Base-by-base conservation (phyloP, 2,888 invertebrate species). In the Hydriomena furcata region DNA sequence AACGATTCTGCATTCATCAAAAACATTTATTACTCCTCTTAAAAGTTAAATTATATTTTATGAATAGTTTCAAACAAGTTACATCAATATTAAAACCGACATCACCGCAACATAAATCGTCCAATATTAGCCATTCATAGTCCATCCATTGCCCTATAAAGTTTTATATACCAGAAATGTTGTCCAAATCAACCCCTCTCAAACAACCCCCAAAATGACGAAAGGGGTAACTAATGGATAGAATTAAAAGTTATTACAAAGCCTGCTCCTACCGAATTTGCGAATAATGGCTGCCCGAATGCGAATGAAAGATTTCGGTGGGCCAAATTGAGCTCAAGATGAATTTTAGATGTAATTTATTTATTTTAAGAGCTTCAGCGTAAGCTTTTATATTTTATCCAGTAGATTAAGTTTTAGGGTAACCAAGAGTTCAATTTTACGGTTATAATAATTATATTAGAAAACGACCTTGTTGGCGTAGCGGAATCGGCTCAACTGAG, bases 171-270 rank as follows among this genome's bases (percentile, higher is more conserved):
- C 32, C 37, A 44, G 32, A 23, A 28, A 38, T 44, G 43, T 48
- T 44, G 43, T 52, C 49, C 45, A 49, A 45, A 58, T 50, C 45
- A 24, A 48, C 52, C 51, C 60, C 48, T 53, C 57, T 55, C 44
- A 30, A 54, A 53, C 49, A 50, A 50, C 44, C 48, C 52, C 50
- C 42, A 50, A 56, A 50, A 57, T 59, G 59, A 57, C 50, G 55
- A 43, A 59, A 61, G 46, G 54, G 58, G 55, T 52, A 52, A 55
- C 38, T 59, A 61, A 61, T 61, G 57, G 61, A 57, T 51, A 55
- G 51, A 59, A 59, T 61, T 61, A 59, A 61, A 61, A 61, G 57
- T 61, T 61, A 59, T 61, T 55, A 60, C 53, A 50, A 55, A 55
- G 53, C 53, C 51, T 52, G 46, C 49, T 55, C 48, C 46, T 46